phyloP scores from a whole-genome alignment of 2,797 vertebrate genomes.

The Macropodus opercularis region DNA sequence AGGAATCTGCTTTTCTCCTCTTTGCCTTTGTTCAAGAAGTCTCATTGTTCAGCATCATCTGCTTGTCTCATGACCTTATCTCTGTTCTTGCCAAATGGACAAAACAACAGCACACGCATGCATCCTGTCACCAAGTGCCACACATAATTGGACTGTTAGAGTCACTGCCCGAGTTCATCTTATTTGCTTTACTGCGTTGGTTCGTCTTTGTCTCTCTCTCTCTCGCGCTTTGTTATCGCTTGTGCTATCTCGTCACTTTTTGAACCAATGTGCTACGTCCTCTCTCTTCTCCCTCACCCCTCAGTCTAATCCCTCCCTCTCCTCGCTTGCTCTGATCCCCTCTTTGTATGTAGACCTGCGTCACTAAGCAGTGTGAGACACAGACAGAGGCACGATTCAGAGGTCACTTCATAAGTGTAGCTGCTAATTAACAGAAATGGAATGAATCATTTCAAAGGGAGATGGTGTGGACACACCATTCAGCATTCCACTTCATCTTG shows the following conservation, averaged over 20 bases:
- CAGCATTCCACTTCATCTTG: slow-evolving; percentile 49
- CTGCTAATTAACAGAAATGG: slow-evolving; percentile 74
- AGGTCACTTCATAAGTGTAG: slow-evolving; percentile 74
- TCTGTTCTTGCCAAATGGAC: slow-evolving; percentile 55
- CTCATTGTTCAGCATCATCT: slow-evolving; percentile 43
- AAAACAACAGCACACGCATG: slow-evolving; percentile 58
- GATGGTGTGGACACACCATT: slow-evolving; percentile 52
- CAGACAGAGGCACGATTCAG: slow-evolving; percentile 55
- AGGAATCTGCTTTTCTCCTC: slow-evolving; percentile 9
- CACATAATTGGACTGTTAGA: slow-evolving; percentile 61
- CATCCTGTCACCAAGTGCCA: slow-evolving; percentile 51
- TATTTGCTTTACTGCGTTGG: slow-evolving; percentile 40
- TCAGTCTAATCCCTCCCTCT: slow-evolving; percentile 46
- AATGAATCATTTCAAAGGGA: slow-evolving; percentile 71
- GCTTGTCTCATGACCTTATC: slow-evolving; percentile 57
- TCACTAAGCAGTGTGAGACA: slow-evolving; percentile 47
- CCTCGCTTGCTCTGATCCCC: slow-evolving; percentile 20
- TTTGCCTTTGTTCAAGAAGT: slow-evolving; percentile 30
- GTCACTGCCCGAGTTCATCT: slow-evolving; percentile 45
- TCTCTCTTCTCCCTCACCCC: slow-evolving; percentile 32
- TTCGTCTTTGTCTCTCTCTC: slow-evolving; percentile 20
- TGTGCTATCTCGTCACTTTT: slow-evolving; percentile 38
- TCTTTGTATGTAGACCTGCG: slow-evolving; percentile 30
- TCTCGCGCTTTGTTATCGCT: slow-evolving; percentile 38
- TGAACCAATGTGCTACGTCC: slow-evolving; percentile 28